These are phyloP conservation scores for Ephydatia muelleri DNA, from an alignment of 37 sponge, comb jelly and placozoan species.

Conservation along the genomic window DNA sequence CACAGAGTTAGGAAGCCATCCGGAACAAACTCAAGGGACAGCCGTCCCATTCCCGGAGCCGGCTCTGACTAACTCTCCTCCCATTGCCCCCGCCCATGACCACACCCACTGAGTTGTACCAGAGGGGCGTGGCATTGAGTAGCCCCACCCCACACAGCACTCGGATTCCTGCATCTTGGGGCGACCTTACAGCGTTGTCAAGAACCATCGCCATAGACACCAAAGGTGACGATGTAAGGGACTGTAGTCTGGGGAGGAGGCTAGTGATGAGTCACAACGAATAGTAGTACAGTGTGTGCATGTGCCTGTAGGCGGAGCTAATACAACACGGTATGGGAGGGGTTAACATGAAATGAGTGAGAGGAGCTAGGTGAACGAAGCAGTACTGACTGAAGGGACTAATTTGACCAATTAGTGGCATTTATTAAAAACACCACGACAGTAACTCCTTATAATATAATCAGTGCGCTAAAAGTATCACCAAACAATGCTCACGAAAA, in stretches of 20 bases:
- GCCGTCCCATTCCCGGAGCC: constrained; percentile 29
- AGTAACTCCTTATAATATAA: too few species aligned
- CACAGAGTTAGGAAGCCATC: neutral
- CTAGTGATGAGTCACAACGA: too few species aligned
- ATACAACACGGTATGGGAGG: neutral
- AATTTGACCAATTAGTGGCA: too few species aligned
- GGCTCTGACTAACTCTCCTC: constrained; percentile 27
- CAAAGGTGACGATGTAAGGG: constrained; percentile 23
- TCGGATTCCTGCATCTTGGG: neutral
- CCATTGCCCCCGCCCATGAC: constrained; percentile 5
- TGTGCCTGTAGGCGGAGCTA: neutral
- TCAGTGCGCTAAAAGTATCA: too few species aligned
- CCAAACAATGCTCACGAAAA: neutral
- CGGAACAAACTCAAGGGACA: constrained; percentile 16
- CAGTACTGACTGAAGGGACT: too few species aligned
- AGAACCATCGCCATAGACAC: constrained; percentile 22
- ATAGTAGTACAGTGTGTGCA: too few species aligned
- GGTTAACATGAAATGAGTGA: neutral
- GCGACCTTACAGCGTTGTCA: constrained; percentile 1
- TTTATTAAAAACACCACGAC: too few species aligned
- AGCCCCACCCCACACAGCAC: constrained; percentile 19
- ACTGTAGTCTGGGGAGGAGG: neutral
- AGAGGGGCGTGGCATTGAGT: neutral
- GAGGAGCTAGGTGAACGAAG: too few species aligned
- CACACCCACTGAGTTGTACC: constrained; percentile 30